phyloP scores from a whole-genome alignment of 2,113 vertebrate genomes.

The Pseudois nayaur region DNA sequence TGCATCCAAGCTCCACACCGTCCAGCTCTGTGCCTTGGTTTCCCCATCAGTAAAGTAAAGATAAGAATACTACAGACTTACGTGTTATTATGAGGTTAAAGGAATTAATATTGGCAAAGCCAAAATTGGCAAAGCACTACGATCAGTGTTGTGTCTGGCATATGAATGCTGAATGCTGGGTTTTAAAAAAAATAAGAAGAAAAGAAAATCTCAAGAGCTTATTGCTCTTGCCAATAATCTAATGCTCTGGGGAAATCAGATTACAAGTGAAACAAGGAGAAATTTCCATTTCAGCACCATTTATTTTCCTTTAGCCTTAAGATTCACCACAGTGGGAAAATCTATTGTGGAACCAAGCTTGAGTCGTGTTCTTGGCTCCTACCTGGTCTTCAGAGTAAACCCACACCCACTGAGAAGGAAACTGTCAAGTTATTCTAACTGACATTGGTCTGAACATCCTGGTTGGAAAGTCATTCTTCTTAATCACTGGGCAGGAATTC shows the following conservation, averaged over 20 bases:
- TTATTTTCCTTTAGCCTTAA: neutral
- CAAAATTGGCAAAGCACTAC: neutral
- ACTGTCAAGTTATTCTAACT: neutral
- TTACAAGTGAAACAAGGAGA: neutral
- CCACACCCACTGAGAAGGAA: fast-evolving
- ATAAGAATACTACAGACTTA: neutral
- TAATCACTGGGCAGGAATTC: neutral
- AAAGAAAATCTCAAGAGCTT: neutral
- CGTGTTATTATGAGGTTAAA: neutral
- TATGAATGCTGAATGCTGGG: neutral
- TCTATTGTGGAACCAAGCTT: neutral
- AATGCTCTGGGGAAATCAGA: neutral
- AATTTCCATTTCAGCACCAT: neutral
- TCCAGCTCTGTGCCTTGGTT: neutral
- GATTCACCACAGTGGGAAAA: neutral
- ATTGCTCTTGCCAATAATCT: neutral
- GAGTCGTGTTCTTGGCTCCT: neutral
- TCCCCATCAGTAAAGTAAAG: neutral
- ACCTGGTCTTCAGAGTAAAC: neutral
- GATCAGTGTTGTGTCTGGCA: neutral
- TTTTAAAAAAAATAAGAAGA: neutral
- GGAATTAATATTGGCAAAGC: neutral
- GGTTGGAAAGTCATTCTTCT: neutral
- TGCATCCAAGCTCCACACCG: neutral
- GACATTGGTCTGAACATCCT: neutral